Conservation (phyloP, 2,797 vertebrate genomes). For the Pelodytes ibericus region DNA sequence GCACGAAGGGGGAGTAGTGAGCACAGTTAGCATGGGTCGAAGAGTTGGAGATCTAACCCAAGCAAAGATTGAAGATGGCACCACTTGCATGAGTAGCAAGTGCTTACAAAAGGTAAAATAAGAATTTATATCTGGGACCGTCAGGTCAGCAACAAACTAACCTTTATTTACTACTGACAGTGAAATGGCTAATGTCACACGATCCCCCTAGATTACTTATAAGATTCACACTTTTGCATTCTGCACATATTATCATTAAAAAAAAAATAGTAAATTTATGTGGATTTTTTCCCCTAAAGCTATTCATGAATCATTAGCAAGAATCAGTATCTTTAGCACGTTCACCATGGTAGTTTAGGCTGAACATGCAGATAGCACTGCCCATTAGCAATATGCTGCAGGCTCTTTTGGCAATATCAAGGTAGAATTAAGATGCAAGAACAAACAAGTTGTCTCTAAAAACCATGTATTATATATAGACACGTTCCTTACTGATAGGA, state of each 20-base stretch:
- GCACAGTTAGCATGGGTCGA: too few relatives aligned
- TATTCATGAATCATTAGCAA: constrained; percentile 1
- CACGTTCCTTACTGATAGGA: neutral
- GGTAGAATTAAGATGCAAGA: neutral
- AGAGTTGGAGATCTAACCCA: too few relatives aligned
- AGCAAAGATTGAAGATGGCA: too few relatives aligned
- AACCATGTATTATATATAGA: neutral
- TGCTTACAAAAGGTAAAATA: too few relatives aligned
- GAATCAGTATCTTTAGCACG: neutral
- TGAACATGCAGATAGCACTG: neutral
- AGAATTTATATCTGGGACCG: too few relatives aligned
- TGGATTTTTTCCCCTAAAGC: neutral
- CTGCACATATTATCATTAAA: neutral
- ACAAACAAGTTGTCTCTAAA: constrained; percentile 1
- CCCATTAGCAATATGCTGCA: constrained; percentile 9
- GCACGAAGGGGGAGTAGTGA: too few relatives aligned
- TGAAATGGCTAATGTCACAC: neutral
- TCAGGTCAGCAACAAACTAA: too few relatives aligned
- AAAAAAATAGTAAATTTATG: neutral
- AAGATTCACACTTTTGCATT: neutral
- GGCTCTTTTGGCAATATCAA: neutral
- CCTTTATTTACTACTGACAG: neutral
- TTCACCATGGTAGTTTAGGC: neutral
- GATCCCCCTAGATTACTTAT: neutral
- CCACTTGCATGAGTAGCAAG: too few relatives aligned